phyloP scores from a whole-genome alignment of 2,797 vertebrate species.

The Microcaecilia unicolor region DNA sequence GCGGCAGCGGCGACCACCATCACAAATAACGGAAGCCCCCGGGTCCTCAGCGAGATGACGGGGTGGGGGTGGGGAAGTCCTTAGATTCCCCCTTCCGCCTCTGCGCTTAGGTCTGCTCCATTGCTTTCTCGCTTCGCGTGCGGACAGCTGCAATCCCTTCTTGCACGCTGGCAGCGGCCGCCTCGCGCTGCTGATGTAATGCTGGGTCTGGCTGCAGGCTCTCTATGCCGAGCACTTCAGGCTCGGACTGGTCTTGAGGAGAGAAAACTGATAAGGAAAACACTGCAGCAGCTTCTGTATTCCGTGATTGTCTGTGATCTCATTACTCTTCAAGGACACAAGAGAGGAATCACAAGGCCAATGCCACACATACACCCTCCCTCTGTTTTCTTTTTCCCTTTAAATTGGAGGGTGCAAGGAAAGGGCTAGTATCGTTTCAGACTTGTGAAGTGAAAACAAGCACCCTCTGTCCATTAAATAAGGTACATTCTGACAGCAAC shows the following conservation, averaged over 20 bases:
- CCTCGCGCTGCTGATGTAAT: conserved; percentile 19
- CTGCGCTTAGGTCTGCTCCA: not conserved
- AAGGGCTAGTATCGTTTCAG: too few relatives aligned
- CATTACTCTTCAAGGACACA: conserved; percentile 21
- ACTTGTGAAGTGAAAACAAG: too few relatives aligned
- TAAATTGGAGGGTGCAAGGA: too few relatives aligned
- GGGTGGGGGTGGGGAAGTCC: too few relatives aligned
- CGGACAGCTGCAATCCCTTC: not conserved
- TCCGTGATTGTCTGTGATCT: conserved; percentile 20
- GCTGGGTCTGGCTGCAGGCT: conserved; percentile 5
- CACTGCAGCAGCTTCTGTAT: conserved; percentile 13
- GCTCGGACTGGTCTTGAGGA: conserved; percentile 7
- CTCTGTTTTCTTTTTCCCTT: too few relatives aligned
- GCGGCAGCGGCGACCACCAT: too few relatives aligned
- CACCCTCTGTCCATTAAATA: too few relatives aligned
- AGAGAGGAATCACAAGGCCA: conserved; percentile 1
- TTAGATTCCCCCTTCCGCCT: conserved; percentile 3
- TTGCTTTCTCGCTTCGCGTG: conserved; percentile 5
- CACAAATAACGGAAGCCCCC: too few relatives aligned
- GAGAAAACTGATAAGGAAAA: conserved; percentile 1
- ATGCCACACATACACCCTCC: too few relatives aligned
- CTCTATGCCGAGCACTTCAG: conserved; percentile 8
- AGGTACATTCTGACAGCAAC: too few relatives aligned
- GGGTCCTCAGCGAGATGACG: too few relatives aligned
- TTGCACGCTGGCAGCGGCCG: not conserved